A percentile compares a stretch with the other conserved stretches of the same genome.
These are phyloP conservation scores for Ephydatia muelleri DNA, from an alignment of 37 sponge, comb jelly and placozoan species.

Conservation along the genomic window DNA sequence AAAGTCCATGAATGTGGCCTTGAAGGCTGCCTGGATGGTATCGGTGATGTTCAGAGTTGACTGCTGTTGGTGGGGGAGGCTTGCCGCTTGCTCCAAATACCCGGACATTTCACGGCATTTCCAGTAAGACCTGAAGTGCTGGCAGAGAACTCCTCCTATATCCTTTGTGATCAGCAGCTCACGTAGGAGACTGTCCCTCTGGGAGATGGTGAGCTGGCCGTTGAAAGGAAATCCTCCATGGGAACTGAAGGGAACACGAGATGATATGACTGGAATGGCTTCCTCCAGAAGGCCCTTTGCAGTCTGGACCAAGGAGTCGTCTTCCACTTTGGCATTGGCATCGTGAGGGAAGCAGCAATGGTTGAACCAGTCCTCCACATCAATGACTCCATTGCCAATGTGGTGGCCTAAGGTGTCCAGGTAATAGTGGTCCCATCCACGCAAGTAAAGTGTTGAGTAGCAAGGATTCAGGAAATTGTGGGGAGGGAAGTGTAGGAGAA, in stretches of 20 bases:
- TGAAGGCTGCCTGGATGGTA: conserved; percentile 28
- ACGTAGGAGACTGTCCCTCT: not conserved
- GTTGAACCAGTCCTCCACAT: conserved; percentile 11
- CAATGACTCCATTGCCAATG: not conserved
- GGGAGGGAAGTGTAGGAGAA: conserved; percentile 70
- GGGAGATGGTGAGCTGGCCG: not conserved
- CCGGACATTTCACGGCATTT: not conserved
- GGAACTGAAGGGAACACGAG: not conserved
- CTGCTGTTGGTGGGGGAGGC: not conserved
- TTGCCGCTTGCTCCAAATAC: conserved; percentile 6
- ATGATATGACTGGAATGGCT: not conserved
- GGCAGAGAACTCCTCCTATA: conserved; percentile 6
- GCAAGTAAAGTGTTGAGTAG: conserved; percentile 68
- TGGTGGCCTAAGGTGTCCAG: conserved; percentile 41
- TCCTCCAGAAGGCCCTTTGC: not conserved
- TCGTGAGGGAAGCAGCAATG: conserved; percentile 3
- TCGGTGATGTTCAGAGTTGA: conserved; percentile 12
- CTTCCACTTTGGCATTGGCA: not conserved
- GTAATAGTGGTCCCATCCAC: conserved; percentile 78
- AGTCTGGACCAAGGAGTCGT: not conserved
- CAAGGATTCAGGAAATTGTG: conserved; percentile 45
- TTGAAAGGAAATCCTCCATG: not conserved
- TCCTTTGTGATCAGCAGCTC: conserved; percentile 8
- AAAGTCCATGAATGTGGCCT: conserved; percentile 33
- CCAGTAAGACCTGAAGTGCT: conserved; percentile 33